Evolutionary conservation across 2,113 vertebrate genomes (phyloP).

Genomic region (Labrus mixtus): DNA sequence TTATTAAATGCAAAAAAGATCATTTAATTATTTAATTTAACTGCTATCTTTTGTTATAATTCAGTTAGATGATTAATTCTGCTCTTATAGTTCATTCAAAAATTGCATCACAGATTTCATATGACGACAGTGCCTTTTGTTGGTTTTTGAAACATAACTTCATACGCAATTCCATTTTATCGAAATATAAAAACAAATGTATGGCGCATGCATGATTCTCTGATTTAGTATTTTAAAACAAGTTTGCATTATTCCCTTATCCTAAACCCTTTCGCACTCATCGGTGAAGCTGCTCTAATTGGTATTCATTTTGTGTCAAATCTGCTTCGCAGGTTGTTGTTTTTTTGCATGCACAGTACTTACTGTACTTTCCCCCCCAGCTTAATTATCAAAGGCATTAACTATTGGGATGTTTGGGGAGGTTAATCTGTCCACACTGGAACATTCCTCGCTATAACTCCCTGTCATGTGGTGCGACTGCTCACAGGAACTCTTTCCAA

Average conservation of each 20-base stretch:
- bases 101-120: no score
- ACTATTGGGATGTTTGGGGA: constrained; percentile 65
- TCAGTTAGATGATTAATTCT: no score
- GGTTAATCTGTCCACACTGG: constrained; percentile 77
- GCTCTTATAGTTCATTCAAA: no score
- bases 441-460: constrained; percentile 77
- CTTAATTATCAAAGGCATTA: constrained; percentile 69
- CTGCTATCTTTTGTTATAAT: no score
- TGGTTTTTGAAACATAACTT: no score
- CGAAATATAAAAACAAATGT: no score
- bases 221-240: no score
- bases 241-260: neutral
- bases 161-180: no score
- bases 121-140: no score
- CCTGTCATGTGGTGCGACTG: constrained; percentile 70
- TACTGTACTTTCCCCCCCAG: constrained; percentile 43
- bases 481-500: constrained; percentile 56
- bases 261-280: neutral
- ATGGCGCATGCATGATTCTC: no score
- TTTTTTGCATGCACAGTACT: constrained; percentile 24
- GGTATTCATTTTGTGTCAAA: constrained; percentile 1
- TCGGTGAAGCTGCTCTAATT: neutral
- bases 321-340: constrained; percentile 17
- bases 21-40: no score
- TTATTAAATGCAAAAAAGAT: no score